A percentile compares a stretch with the other conserved stretches of the same genome.
These are phyloP conservation scores for Phortica magna DNA, from an alignment of 2,888 invertebrate species.

Conservation along the genomic window DNA sequence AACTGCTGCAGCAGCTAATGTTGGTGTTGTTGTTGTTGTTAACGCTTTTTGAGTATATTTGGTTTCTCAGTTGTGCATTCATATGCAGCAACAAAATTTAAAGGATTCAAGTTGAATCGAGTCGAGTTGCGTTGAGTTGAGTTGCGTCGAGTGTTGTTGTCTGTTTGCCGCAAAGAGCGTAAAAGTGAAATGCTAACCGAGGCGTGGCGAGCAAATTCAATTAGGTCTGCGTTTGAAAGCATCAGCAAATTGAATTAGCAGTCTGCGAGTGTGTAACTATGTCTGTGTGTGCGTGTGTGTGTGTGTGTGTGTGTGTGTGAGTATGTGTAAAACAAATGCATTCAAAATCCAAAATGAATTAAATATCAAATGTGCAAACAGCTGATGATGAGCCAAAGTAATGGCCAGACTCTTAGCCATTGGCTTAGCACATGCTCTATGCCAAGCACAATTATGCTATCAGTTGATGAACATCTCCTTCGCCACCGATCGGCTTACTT, in stretches of 20 bases:
- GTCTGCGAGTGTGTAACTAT: background rate
- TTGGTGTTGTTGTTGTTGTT: background rate
- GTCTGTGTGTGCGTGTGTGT: background rate
- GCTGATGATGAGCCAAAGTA: background rate
- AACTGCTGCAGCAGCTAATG: background rate
- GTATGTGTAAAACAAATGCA: background rate
- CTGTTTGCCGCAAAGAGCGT: constrained; percentile 6
- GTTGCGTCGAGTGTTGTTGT: background rate
- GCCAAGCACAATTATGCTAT: background rate
- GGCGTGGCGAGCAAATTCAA: constrained; percentile 27
- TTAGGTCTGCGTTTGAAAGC: constrained; percentile 31
- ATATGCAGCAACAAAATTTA: constrained; percentile 23
- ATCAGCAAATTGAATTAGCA: constrained; percentile 29
- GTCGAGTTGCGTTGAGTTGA: background rate
- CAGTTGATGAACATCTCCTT: background rate
- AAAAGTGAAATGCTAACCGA: constrained; percentile 15
- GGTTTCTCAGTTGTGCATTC: constrained; percentile 21
- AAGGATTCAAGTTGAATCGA: constrained; percentile 2
- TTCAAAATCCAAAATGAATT: constrained; percentile 14
- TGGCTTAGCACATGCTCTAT: background rate
- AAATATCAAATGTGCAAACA: constrained; percentile 20
- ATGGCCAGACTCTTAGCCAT: background rate
- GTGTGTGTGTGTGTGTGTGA: background rate
- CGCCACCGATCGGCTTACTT: too few relatives aligned
- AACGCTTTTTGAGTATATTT: background rate